Percentiles rank a stretch among this genome's conserved stretches.
Evolutionary conservation across 2,113 vertebrate genomes (phyloP).

Genomic region (Vicugna pacos): DNA sequence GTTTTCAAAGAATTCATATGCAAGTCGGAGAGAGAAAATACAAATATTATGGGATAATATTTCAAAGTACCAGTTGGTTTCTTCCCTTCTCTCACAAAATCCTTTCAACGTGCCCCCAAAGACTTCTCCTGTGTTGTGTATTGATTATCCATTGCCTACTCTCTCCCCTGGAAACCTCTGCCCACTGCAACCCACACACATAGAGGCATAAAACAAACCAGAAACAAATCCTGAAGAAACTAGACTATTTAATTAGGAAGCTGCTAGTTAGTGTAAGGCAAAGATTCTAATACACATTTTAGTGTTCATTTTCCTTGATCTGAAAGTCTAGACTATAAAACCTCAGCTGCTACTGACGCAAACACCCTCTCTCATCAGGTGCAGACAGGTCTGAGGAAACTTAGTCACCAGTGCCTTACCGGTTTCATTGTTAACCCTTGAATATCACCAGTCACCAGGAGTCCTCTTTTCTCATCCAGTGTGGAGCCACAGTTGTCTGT

Average conservation of each 20-base stretch:
- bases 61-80: neutral
- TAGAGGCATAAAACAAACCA: neutral
- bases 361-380: neutral
- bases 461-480: neutral
- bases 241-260: neutral
- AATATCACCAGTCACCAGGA: neutral
- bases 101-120: neutral
- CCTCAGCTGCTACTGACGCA: neutral
- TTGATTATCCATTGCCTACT: too few species aligned
- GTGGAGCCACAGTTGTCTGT: neutral
- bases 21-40: neutral
- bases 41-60: neutral
- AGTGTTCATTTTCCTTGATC: neutral
- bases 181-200: neutral
- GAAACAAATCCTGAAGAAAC: neutral
- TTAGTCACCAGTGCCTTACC: neutral
- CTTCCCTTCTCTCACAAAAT: neutral
- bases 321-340: neutral
- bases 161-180: rapidly evolving
- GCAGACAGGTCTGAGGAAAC: neutral
- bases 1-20: neutral
- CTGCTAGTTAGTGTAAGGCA: neutral
- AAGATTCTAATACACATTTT: neutral
- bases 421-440: neutral
- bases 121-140: neutral